These are phyloP conservation scores for Platycnemis pennipes DNA, from an alignment of 2,888 invertebrate genomes.

Conservation along the genomic window DNA sequence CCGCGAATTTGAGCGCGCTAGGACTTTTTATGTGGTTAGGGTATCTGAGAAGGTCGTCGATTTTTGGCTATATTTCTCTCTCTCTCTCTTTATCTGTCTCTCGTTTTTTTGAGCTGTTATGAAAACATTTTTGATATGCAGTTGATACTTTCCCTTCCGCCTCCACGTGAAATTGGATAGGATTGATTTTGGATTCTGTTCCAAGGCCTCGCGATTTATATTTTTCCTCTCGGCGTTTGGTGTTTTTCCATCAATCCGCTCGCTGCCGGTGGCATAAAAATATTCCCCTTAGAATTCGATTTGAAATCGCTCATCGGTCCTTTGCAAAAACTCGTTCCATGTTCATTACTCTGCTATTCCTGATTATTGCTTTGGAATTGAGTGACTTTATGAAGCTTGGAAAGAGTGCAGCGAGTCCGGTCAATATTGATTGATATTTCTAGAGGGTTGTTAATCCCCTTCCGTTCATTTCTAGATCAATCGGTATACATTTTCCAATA, in stretches of 20 bases:
- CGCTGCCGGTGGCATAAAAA: not conserved
- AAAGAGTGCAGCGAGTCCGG: not conserved
- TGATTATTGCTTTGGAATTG: not conserved
- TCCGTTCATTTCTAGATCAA: not conserved
- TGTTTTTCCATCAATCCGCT: conserved; percentile 3
- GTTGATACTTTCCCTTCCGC: conserved; percentile 18
- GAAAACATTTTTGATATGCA: conserved; percentile 37
- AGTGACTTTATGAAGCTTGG: too few relatives aligned
- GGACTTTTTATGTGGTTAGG: not conserved
- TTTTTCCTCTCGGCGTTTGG: not conserved
- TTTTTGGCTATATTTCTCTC: not conserved
- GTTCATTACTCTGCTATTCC: not conserved
- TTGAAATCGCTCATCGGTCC: not conserved
- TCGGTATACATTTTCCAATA: not conserved
- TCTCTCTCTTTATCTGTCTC: not conserved
- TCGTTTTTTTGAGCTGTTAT: not conserved
- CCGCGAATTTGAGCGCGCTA: not conserved
- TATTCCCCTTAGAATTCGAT: not conserved
- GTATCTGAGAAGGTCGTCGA: not conserved
- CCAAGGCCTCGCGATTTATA: not conserved
- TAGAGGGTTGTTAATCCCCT: not conserved
- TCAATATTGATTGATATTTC: not conserved
- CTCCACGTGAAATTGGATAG: not conserved
- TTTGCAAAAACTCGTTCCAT: not conserved
- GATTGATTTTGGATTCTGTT: conserved; percentile 10